Evolutionary conservation across 2,113 vertebrate genomes (phyloP), one percentile per base, ranked within the genome.

Genomic region (Pelusios castaneus): DNA sequence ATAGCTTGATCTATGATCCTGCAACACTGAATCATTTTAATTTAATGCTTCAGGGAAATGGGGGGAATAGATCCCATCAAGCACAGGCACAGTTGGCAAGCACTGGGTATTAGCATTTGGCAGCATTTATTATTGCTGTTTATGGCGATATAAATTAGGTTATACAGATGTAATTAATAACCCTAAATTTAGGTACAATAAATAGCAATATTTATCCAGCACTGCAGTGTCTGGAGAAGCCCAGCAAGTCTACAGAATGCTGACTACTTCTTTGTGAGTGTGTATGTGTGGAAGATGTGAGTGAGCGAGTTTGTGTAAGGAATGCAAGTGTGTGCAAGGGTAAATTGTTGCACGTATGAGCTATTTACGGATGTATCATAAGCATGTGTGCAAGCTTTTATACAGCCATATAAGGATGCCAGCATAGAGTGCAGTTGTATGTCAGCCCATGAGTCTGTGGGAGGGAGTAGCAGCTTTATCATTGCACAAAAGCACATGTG

Each of bases 161-260:
- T 97, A 97, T 95, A 95, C 96, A 93, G 95, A 97, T 97, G 97
- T 97, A 98, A 98, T 98, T 98, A 98, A 98, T 98, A 97, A 97
- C 89, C 91, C 91, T 96, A 97, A 97, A 98, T 97, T 97, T 97
- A 97, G 90, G 92, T 89, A 84, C 93, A 97, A 97, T 97, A 97
- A 98, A 98, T 94, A 97, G 97, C 87, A 95, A 94, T 95, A 91
- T 96, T 97, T 97, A 95, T 97, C 91, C 31, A 19, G 75, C 96
- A 86, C 24, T 38, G 85, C 87, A 75, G 75, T 29, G 76, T 70
- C 95, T 94, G 91, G 58, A 78, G 70, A 94, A 96, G 84, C 79
- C 84, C 89, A 94, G 90, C 90, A 92, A 96, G 79, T 38, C 34
- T 87, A 94, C 60, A 25, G 45, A 87, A 34, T 6, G 10, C 91